Evolutionary conservation across 1,140 invertebrate genomes (phyloP), one percentile per base, ranked within the genome.

Genomic region (Harpegnathos saltator): DNA sequence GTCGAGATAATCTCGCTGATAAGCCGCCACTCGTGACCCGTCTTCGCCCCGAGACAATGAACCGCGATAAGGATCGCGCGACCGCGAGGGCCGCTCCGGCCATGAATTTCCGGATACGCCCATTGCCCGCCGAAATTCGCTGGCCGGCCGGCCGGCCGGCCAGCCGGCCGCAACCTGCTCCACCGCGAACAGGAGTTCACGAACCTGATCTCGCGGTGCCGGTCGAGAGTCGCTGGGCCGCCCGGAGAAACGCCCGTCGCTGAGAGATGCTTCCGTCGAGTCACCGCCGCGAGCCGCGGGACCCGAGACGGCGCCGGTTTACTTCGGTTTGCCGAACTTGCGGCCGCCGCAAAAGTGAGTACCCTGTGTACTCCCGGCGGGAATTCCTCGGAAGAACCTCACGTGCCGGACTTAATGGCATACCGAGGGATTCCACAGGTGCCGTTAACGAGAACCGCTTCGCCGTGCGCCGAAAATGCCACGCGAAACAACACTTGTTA

Each of bases 31-130:
- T 77, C 48, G 74, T 44, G 61, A 80, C 52, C 52, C 33, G 52
- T 80, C 54, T 69, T 58, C 69, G 22, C 75, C 33, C 33, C 17
- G 22, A 19, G 52, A 80, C 75, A 80, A 58, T 71, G 24, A 80
- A 68, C 52, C 65, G 54, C 24, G 54, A 80, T 80, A 80, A 80
- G n/a, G 33, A 69, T 69, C 65, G 65, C 44, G 12, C 50, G 50
- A 56, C 9, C 50, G n/a, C 52, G 19, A 44, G 50, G 48, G n/a
- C n/a, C 74, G 54, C 33, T n/a, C 61, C 9, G 24, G 48, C 15
- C 24, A 65, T 26, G 19, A 77, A 26, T 38, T 77, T 77, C 74
- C 74, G 62, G 29, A 54, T 77, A 77, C 61, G 50, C 29, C 29
- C 61, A 52, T 65, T 4, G 59, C n/a, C 9, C 44, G 59, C n/a